A percentile compares a stretch with the other conserved stretches of the same genome.
Conservation (phyloP, 2,113 vertebrate species). For the Atherinomorus stipes region DNA sequence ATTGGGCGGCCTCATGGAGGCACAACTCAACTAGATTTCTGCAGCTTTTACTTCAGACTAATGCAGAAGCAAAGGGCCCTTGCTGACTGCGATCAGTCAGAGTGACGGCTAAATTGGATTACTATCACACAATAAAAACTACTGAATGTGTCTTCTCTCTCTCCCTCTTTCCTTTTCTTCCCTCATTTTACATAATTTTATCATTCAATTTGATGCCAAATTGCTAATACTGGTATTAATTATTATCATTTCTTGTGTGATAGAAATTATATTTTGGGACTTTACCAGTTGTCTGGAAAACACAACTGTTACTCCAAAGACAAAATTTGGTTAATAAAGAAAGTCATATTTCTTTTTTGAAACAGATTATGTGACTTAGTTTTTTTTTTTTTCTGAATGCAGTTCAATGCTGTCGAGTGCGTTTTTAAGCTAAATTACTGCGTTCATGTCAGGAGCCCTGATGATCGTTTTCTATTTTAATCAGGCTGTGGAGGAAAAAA, state of each 20-base stretch:
- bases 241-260: background rate
- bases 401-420: conserved; percentile 34
- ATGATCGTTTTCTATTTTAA: background rate
- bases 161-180: conserved; percentile 23
- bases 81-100: conserved; percentile 79
- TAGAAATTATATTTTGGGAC: conserved; percentile 44
- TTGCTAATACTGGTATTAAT: conserved; percentile 39
- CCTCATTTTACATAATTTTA: conserved; percentile 39
- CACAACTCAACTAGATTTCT: conserved; percentile 70
- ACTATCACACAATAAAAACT: conserved; percentile 63
- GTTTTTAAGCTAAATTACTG: conserved; percentile 27
- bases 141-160: conserved; percentile 43
- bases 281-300: conserved; percentile 21
- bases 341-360: conserved; percentile 33
- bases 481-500: background rate
- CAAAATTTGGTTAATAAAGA: conserved; percentile 37
- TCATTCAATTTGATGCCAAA: conserved; percentile 49
- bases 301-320: conserved; percentile 28
- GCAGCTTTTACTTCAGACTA: conserved; percentile 56
- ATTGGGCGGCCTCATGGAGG: conserved; percentile 54
- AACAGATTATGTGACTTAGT: conserved; percentile 28
- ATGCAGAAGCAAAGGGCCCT: conserved; percentile 47
- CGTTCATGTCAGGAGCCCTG: conserved; percentile 3
- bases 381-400: conserved; percentile 51
- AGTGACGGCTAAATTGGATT: conserved; percentile 77